Percentiles rank a stretch among this genome's conserved stretches.
phyloP scores from a whole-genome alignment of 2,888 invertebrate species.

The Zaprionus lineosus region DNA sequence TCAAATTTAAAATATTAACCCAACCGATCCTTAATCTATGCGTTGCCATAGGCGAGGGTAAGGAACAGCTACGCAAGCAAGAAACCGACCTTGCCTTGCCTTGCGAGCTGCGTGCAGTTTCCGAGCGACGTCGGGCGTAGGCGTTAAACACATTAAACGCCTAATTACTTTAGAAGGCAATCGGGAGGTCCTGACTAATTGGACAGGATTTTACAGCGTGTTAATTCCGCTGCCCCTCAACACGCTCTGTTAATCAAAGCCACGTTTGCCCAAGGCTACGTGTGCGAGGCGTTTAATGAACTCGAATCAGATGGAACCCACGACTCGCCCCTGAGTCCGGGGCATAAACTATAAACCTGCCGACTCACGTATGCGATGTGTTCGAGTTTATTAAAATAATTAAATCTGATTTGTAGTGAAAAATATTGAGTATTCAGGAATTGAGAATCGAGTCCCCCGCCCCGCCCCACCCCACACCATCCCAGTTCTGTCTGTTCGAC shows the following conservation, averaged over 20 bases:
- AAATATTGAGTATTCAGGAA: slow-evolving; percentile 41
- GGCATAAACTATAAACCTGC: slow-evolving; percentile 39
- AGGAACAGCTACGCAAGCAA: too few relatives aligned
- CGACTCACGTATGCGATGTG: slow-evolving; percentile 46
- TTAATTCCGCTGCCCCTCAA: slow-evolving; percentile 26
- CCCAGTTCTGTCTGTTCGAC: too few relatives aligned
- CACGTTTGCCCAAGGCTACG: slow-evolving; percentile 19
- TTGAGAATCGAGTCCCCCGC: too few relatives aligned
- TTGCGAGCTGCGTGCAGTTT: too few relatives aligned
- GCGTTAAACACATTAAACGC: slow-evolving; percentile 46
- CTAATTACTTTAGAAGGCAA: slow-evolving; percentile 40
- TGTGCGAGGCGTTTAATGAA: slow-evolving; percentile 24
- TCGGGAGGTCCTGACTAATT: slow-evolving; percentile 45
- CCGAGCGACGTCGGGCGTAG: slow-evolving; percentile 1
- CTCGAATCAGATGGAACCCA: background rate
- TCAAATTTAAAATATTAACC: too few relatives aligned
- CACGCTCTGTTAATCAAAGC: slow-evolving; percentile 57
- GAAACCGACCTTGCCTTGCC: too few relatives aligned
- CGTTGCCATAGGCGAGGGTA: too few relatives aligned
- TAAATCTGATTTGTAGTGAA: slow-evolving; percentile 62
- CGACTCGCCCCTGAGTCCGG: background rate
- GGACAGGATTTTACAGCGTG: slow-evolving; percentile 28
- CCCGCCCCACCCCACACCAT: too few relatives aligned
- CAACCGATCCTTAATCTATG: too few relatives aligned
- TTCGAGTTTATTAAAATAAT: slow-evolving; percentile 64